Conservation (phyloP, 2,113 vertebrate species). For the Cepphus grylle region DNA sequence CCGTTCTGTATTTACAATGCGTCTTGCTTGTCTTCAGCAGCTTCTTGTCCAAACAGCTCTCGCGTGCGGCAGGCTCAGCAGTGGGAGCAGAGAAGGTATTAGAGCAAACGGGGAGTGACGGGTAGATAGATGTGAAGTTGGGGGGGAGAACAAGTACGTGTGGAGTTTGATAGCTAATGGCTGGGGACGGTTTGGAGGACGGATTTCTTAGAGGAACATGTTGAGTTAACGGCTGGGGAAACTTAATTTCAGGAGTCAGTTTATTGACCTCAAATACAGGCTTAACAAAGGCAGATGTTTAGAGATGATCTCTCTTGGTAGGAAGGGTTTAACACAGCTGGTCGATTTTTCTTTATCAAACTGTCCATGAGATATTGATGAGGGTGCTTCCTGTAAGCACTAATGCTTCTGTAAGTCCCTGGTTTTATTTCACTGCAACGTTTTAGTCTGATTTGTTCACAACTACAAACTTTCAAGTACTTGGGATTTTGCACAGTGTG, state of each 20-base stretch:
- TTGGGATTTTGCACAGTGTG: not conserved
- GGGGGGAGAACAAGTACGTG: not conserved
- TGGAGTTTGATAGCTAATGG: not conserved
- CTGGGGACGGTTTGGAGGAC: not conserved
- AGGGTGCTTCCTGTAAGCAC: not conserved
- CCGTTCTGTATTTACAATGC: not conserved
- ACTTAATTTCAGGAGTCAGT: not conserved
- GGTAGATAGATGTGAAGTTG: not conserved
- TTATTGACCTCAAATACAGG: not conserved
- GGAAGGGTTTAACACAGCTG: not conserved
- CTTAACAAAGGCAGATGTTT: not conserved
- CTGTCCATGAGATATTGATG: not conserved
- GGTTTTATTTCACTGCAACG: fast-evolving
- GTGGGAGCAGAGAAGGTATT: not conserved
- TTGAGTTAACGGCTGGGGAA: not conserved
- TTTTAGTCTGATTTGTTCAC: not conserved
- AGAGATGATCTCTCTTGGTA: not conserved
- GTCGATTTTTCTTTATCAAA: not conserved
- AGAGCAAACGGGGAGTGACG: fast-evolving
- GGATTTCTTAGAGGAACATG: not conserved
- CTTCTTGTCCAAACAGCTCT: not conserved
- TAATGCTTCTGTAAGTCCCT: not conserved
- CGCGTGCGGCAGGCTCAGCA: not conserved
- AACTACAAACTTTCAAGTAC: not conserved
- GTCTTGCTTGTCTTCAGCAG: not conserved